Base-by-base conservation (phyloP, 2,888 invertebrate species). In the Unio delphinus region DNA sequence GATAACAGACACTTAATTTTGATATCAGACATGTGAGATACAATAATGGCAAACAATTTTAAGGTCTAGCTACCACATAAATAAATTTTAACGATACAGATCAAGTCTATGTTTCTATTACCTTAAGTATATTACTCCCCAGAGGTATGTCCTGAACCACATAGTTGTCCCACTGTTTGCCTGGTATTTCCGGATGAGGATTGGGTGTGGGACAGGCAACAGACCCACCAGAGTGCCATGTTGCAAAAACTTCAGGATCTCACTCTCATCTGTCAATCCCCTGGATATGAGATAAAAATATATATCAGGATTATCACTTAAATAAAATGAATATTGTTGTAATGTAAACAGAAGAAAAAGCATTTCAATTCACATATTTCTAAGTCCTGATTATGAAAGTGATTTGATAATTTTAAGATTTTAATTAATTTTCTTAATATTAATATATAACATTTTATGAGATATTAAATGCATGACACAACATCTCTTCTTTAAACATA, bases 91-190 rank as follows among this genome's bases (percentile, higher is more conserved):
- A 45, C 11, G 15, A 45, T 4, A 45, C 11, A 45, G 45, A 11
- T 45, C 45, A 45, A 45, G 45, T 34, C 45, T 45, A 45, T 45
- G 15, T 45, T 45, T 45, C 45, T 15, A 45, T 86, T 88, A 95
- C 94, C 97, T 94, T 84, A 99, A 93, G 91, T 99, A 99, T 81
- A 99, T 98, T 68, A 99, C 97, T 65, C 99, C 99, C 99, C 99
- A 99, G 94, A 99, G 96, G 90, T 99, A 99, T 0, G 99, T 99
- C 69, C 99, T 92, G 92, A 99, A 99, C 99, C 99, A 99, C 86
- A 98, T 97, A 45, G 98, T 98, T 0, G 99, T 99, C 74, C 98
- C 99, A 57, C 95, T 94, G 91, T 99, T 99, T 64, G 99, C 98
- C 91, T 99, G 99, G 92, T 99, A 99, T 92, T 99, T 97, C 84